Evolutionary conservation across 1,140 invertebrate species (phyloP), one percentile per base, ranked within the genome.

Genomic region (Brevipalpus yothersi): DNA sequence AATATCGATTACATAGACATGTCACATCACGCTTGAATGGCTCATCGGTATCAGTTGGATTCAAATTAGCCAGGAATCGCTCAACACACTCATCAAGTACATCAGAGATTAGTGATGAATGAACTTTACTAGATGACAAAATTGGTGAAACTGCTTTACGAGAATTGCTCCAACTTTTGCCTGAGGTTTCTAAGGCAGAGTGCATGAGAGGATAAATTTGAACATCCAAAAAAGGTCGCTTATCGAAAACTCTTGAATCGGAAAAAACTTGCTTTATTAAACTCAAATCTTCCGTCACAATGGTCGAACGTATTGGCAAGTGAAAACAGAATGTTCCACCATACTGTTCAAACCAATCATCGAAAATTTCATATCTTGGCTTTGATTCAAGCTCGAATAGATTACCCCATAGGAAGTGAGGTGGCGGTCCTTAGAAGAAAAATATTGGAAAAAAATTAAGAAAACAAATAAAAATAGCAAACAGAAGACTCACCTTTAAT

Each of bases 301-400:
- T 67, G 8, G 72, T 39, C 15, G 58, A 63, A 8, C 71, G 70
- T 43, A 61, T 62, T 13, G 60, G 60, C 8, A 66, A 53, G 54
- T 65, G 73, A 53, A 66, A 72, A 10, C 72, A 72, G 58, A 70
- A 72, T 12, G 68, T 60, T 17, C 67, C 60, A 1, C 72, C 72
- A 63, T 68, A 72, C 31, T 66, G 31, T 51, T 66, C 53, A 5
- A 67, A 58, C 71, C 72, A 74, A 42, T 66, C 41, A 5, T 63
- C 56, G 17, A 71, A 64, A 15, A 68, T 58, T 21, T 58, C 60
- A 39, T 61, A 56, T 41, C 56, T 58, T 31, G 31, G 47, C 8
- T 53, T 42, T 1, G n/a, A 19, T n/a, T 51, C 49, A 9, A 7
- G n/a, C 17, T 13, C 49, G 13, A 13, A 51, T 19, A 19, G 2